phyloP scores from a whole-genome alignment of 2,888 invertebrate genomes.

The Erannis defoliaria region DNA sequence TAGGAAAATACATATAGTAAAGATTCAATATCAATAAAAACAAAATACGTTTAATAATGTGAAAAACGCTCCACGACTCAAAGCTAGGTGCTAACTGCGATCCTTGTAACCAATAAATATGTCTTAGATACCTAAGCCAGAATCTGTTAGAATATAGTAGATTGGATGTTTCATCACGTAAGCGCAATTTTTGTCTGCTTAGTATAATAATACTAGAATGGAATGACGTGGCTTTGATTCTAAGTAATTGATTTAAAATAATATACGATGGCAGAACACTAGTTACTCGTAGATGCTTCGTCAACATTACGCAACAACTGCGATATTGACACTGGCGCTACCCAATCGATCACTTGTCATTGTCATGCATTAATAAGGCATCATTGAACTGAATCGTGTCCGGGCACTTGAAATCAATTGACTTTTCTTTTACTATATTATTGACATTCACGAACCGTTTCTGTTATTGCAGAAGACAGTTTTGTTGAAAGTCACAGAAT shows the following conservation, averaged over 20 bases:
- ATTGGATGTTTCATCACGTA: too few relatives aligned
- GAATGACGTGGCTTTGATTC: background rate
- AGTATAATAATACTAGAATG: too few relatives aligned
- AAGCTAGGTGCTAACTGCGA: too few relatives aligned
- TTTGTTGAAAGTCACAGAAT: background rate
- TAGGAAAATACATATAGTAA: too few relatives aligned
- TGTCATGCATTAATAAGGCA: constrained; percentile 35
- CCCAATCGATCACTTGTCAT: constrained; percentile 37
- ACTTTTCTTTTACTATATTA: constrained; percentile 1
- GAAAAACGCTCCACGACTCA: too few relatives aligned
- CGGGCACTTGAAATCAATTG: constrained; percentile 25
- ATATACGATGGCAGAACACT: background rate
- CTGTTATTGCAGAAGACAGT: background rate
- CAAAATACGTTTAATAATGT: too few relatives aligned
- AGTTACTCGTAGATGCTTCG: constrained; percentile 20
- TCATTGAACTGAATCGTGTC: constrained; percentile 32
- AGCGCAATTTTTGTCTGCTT: too few relatives aligned
- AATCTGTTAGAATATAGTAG: too few relatives aligned
- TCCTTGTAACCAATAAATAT: too few relatives aligned
- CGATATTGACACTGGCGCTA: constrained; percentile 23
- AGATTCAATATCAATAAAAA: too few relatives aligned
- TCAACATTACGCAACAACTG: constrained; percentile 24
- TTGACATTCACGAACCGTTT: background rate
- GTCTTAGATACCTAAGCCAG: too few relatives aligned
- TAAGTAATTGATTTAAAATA: background rate